phyloP scores from a whole-genome alignment of 1,140 invertebrate genomes.

The Tigriopus japonicus region DNA sequence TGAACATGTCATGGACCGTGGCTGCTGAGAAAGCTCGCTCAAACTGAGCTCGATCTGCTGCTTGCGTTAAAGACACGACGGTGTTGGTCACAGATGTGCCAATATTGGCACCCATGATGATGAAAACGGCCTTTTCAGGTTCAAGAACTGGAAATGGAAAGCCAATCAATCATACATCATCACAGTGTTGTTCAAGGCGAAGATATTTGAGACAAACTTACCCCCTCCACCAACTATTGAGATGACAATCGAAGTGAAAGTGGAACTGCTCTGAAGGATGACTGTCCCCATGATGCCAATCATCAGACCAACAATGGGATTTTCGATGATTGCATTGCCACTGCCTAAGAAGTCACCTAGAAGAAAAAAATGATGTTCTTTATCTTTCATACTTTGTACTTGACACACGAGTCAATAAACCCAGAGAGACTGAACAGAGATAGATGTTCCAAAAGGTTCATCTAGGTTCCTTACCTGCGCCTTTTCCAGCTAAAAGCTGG shows the following conservation, averaged over 20 bases:
- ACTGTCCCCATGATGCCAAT: slow-evolving; percentile 40
- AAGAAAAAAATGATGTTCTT: not conserved
- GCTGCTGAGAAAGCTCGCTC: slow-evolving; percentile 35
- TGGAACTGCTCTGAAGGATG: slow-evolving; percentile 39
- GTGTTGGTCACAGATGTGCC: slow-evolving; percentile 27
- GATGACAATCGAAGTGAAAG: slow-evolving; percentile 39
- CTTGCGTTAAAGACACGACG: slow-evolving; percentile 22
- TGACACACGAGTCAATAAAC: too few relatives aligned
- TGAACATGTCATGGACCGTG: slow-evolving; percentile 39
- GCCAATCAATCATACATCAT: too few relatives aligned
- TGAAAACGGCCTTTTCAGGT: slow-evolving; percentile 27
- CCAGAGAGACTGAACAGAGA: not conserved
- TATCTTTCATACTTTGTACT: too few relatives aligned
- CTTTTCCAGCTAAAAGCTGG: slow-evolving; percentile 24
- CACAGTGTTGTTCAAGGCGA: too few relatives aligned
- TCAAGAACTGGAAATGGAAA: too few relatives aligned
- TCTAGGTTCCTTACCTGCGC: not conserved
- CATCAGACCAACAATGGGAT: slow-evolving; percentile 36
- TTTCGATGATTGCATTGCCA: slow-evolving; percentile 30
- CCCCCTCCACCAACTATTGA: slow-evolving; percentile 38
- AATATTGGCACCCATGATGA: slow-evolving; percentile 26
- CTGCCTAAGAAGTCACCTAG: slow-evolving; percentile 25
- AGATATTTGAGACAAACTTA: too few relatives aligned
- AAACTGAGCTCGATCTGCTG: slow-evolving; percentile 26
- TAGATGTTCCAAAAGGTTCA: too few relatives aligned